These are phyloP conservation scores for Tineola bisselliella DNA, from an alignment of 2,888 invertebrate genomes.

Conservation along the genomic window DNA sequence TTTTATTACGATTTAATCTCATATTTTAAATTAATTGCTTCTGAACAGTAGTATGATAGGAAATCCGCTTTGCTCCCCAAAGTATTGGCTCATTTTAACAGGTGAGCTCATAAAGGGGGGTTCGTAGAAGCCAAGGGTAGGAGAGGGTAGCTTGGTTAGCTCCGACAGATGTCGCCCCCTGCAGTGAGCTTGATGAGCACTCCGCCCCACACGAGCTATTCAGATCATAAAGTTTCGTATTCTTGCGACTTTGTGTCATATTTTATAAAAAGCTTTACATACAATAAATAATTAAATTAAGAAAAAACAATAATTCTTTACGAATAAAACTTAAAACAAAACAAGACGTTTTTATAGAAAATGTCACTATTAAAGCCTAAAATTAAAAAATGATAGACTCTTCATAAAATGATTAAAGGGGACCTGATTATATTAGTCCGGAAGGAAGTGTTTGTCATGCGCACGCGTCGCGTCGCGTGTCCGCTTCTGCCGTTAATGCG, in stretches of 20 bases:
- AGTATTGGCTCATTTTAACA: constrained; percentile 8
- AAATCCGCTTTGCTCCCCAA: constrained; percentile 5
- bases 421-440: constrained; percentile 21
- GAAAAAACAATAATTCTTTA: no score
- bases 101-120: not conserved
- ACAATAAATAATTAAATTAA: no score
- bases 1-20: no score
- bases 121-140: not conserved
- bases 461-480: constrained; percentile 49
- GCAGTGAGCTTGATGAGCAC: constrained; percentile 49
- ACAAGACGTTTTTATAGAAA: no score
- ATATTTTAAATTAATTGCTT: constrained; percentile 1
- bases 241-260: not conserved
- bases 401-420: not conserved
- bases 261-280: no score
- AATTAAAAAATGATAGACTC: not conserved
- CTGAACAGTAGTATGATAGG: not conserved
- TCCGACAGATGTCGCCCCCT: constrained; percentile 61
- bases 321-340: not conserved
- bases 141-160: constrained; percentile 22
- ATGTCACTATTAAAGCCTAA: not conserved
- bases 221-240: constrained; percentile 32
- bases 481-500: constrained; percentile 55
- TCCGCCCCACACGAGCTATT: constrained; percentile 25
- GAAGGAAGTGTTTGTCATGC: constrained; percentile 53